Evolutionary conservation across 1,140 invertebrate species (phyloP).

Genomic region (Eueides isabella): DNA sequence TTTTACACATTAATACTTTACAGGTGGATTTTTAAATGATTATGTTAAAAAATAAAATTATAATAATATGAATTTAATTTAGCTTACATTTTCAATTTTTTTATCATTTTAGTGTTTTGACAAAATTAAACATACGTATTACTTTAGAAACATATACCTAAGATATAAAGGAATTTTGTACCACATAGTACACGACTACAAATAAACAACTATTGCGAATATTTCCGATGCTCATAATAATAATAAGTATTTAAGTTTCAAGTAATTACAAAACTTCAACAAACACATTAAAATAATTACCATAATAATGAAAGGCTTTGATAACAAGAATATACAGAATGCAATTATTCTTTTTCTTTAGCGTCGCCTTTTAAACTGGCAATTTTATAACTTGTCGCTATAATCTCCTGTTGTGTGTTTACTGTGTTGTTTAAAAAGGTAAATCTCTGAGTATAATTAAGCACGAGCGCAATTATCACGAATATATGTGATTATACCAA

Average conservation of each 20-base stretch:
- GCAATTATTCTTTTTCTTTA: conserved; percentile 14
- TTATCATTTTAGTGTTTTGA: no score
- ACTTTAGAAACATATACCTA: no score
- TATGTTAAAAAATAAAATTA: no score
- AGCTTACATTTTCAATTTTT: no score
- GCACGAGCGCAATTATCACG: conserved; percentile 40
- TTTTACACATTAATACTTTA: no score
- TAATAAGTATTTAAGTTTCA: conserved; percentile 7
- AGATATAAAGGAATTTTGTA: not conserved
- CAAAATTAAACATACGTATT: no score
- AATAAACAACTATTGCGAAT: not conserved
- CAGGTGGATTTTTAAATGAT: no score
- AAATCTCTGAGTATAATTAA: conserved; percentile 38
- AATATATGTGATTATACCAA: conserved; percentile 45
- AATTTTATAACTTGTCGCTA: conserved; percentile 5
- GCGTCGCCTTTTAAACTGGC: not conserved
- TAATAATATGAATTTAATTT: no score
- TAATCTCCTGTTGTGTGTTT: not conserved
- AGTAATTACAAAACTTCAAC: conserved; percentile 7
- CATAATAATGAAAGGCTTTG: not conserved
- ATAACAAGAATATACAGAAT: conserved; percentile 3
- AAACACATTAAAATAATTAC: conserved; percentile 12
- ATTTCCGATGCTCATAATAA: not conserved
- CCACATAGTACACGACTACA: not conserved
- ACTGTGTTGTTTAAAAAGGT: conserved; percentile 26